These are phyloP conservation scores for Acyrthosiphon pisum DNA, from an alignment of 1,140 invertebrate genomes.

Conservation along the genomic window DNA sequence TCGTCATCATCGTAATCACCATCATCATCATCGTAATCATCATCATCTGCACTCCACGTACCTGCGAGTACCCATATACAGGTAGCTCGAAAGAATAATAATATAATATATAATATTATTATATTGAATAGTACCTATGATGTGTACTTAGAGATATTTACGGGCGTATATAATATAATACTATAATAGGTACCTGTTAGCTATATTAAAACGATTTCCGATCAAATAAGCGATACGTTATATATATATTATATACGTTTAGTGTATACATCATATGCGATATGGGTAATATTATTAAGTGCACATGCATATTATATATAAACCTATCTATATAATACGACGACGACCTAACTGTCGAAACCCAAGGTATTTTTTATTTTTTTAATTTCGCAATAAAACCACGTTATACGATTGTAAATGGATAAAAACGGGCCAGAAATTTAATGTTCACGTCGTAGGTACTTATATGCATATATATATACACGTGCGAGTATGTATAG, in stretches of 20 bases:
- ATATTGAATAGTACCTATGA: too few relatives aligned
- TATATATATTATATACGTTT: neutral
- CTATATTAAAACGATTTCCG: neutral
- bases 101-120: too few relatives aligned
- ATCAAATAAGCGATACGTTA: neutral
- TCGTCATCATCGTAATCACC: neutral
- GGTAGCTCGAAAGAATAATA: too few relatives aligned
- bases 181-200: neutral
- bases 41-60: neutral
- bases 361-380: neutral
- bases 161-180: neutral
- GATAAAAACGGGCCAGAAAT: constrained; percentile 3
- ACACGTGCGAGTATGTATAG: neutral
- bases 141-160: neutral
- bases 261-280: neutral
- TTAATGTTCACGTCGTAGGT: neutral
- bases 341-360: neutral
- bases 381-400: neutral
- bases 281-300: neutral
- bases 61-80: neutral
- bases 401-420: constrained; percentile 6
- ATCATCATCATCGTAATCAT: neutral
- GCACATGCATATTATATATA: neutral
- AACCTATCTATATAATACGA: neutral
- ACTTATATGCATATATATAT: neutral